These are phyloP conservation scores for Sminthurinus aureus DNA, from an alignment of 2,888 invertebrate genomes.

Conservation along the genomic window DNA sequence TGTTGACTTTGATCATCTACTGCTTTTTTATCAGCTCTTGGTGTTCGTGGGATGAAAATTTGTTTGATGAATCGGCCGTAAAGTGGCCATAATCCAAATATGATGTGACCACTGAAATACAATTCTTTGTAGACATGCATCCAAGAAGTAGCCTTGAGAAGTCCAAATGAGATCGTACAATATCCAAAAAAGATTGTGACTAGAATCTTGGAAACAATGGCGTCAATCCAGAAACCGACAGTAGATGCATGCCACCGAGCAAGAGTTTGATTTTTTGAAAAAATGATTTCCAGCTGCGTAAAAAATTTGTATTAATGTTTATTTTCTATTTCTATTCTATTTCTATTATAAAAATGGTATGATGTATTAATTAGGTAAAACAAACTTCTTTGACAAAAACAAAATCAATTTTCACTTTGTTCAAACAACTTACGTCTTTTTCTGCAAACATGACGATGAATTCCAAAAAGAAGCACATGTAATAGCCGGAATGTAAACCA, in stretches of 20 bases:
- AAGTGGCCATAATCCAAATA: constrained; percentile 74
- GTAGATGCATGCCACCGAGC: constrained; percentile 64
- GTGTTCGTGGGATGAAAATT: constrained; percentile 47
- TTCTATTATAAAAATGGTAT: too few species aligned
- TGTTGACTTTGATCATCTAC: constrained; percentile 15
- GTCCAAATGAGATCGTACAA: constrained; percentile 77
- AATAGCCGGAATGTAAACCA: constrained; percentile 93
- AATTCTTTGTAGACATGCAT: constrained; percentile 71
- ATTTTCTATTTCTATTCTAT: too few species aligned
- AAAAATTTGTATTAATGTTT: too few species aligned
- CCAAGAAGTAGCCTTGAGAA: constrained; percentile 76
- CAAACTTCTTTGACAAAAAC: too few species aligned
- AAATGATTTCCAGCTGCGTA: constrained; percentile 68
- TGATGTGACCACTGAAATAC: constrained; percentile 74
- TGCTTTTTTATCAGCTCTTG: not conserved
- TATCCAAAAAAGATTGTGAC: constrained; percentile 85
- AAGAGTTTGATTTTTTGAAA: constrained; percentile 66
- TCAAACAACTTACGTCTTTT: constrained; percentile 74
- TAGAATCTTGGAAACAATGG: constrained; percentile 72
- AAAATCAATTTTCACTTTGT: constrained; percentile 16
- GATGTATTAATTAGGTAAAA: too few species aligned
- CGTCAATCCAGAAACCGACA: constrained; percentile 56
- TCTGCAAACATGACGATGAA: constrained; percentile 87
- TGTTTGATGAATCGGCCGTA: constrained; percentile 63
- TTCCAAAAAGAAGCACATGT: constrained; percentile 89